Percentiles rank a stretch among this genome's conserved stretches.
Evolutionary conservation across 2,888 invertebrate species (phyloP).

Genomic region (Epinotia bilunana): DNA sequence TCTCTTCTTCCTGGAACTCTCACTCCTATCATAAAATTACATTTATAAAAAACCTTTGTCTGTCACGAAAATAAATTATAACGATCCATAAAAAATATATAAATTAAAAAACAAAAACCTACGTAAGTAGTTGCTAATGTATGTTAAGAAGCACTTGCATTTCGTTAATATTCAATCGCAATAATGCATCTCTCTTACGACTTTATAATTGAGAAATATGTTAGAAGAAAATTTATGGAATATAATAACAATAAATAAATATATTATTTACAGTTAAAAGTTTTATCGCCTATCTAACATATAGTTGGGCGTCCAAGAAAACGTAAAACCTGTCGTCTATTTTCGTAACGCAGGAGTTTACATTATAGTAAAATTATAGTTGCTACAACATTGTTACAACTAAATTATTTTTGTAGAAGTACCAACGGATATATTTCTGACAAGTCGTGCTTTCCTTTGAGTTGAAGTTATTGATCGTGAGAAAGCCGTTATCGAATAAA

Average conservation of each 20-base stretch:
- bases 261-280: conserved; percentile 82
- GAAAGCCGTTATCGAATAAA: conserved; percentile 5
- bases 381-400: neutral
- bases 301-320: conserved; percentile 61
- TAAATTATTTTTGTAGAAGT: neutral
- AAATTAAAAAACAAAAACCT: conserved; percentile 56
- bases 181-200: conserved; percentile 77
- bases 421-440: conserved; percentile 5
- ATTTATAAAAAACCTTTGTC: conserved; percentile 29
- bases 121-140: conserved; percentile 61
- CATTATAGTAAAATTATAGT: neutral
- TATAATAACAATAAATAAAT: conserved; percentile 84
- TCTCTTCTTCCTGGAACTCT: conserved; percentile 53
- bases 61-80: conserved; percentile 21
- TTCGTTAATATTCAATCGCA: conserved; percentile 72
- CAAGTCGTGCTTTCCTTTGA: neutral
- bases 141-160: conserved; percentile 78
- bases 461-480: conserved; percentile 1
- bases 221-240: conserved; percentile 81
- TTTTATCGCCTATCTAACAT: conserved; percentile 81
- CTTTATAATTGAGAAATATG: conserved; percentile 82
- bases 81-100: conserved; percentile 19
- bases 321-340: conserved; percentile 19
- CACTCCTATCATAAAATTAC: conserved; percentile 50
- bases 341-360: conserved; percentile 23